These are phyloP conservation scores for Burhinus bistriatus DNA, from an alignment of 2,113 vertebrate species.

Conservation along the genomic window DNA sequence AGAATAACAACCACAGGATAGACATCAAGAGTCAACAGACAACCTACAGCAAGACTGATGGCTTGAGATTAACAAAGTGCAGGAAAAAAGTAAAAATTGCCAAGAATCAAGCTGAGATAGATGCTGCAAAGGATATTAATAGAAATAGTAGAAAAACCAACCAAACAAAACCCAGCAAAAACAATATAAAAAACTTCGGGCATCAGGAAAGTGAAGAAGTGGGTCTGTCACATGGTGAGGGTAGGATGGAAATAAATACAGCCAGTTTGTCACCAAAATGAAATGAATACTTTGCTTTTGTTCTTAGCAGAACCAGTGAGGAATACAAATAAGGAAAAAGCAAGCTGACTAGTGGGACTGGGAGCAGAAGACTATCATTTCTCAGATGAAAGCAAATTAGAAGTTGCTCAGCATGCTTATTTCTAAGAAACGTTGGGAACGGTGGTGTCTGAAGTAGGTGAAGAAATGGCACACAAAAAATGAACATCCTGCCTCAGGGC, in stretches of 20 bases:
- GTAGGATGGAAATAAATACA: not conserved
- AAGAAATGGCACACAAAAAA: not conserved
- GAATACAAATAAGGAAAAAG: not conserved
- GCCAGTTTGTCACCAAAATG: not conserved
- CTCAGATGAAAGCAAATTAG: not conserved
- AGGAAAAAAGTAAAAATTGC: not conserved
- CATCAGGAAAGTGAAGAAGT: not conserved
- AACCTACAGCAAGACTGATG: not conserved
- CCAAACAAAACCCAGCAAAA: not conserved
- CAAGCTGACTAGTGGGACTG: not conserved
- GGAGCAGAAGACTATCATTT: not conserved
- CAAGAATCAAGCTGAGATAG: not conserved
- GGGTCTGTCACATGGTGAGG: not conserved
- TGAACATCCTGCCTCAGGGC: not conserved
- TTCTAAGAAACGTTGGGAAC: not conserved
- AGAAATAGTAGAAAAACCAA: not conserved
- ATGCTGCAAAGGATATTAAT: not conserved
- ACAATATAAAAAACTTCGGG: not conserved
- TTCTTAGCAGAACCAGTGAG: not conserved
- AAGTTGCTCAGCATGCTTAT: not conserved
- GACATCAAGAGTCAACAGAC: not conserved
- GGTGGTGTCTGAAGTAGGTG: not conserved
- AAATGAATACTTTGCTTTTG: not conserved
- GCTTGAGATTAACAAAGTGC: not conserved
- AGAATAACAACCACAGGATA: not conserved